These are phyloP conservation scores for Oreortyx pictus DNA, from an alignment of 2,797 vertebrate genomes.

Conservation along the genomic window DNA sequence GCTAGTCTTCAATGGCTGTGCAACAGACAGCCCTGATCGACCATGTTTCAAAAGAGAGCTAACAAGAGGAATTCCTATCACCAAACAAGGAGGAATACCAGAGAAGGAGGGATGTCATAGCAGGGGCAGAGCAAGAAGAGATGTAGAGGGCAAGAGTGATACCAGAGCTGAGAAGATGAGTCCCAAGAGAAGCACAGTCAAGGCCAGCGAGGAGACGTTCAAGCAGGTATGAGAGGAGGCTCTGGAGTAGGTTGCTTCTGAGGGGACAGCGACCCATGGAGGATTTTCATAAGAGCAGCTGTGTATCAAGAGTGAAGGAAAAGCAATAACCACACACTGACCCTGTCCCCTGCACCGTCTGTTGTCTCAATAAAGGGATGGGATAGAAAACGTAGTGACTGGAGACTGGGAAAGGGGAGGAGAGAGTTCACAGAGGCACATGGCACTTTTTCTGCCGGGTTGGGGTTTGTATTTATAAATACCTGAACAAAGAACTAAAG, in stretches of 20 bases:
- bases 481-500: not conserved
- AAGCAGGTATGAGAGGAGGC: not conserved
- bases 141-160: not conserved
- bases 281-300: not conserved
- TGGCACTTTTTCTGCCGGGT: not conserved
- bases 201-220: not conserved
- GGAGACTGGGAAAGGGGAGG: not conserved
- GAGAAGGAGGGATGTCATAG: not conserved
- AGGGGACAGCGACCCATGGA: not conserved
- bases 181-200: rapidly evolving
- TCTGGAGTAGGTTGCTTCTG: not conserved
- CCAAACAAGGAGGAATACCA: not conserved
- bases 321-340: not conserved
- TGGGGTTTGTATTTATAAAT: not conserved
- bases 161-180: not conserved
- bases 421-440: not conserved
- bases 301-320: not conserved
- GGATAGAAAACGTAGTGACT: not conserved
- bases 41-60: not conserved
- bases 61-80: not conserved
- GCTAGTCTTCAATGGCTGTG: not conserved
- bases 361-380: not conserved
- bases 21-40: not conserved
- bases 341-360: not conserved
- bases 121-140: not conserved